These are phyloP conservation scores for Herminia tarsipennalis DNA, from an alignment of 2,888 invertebrate species.

Conservation along the genomic window DNA sequence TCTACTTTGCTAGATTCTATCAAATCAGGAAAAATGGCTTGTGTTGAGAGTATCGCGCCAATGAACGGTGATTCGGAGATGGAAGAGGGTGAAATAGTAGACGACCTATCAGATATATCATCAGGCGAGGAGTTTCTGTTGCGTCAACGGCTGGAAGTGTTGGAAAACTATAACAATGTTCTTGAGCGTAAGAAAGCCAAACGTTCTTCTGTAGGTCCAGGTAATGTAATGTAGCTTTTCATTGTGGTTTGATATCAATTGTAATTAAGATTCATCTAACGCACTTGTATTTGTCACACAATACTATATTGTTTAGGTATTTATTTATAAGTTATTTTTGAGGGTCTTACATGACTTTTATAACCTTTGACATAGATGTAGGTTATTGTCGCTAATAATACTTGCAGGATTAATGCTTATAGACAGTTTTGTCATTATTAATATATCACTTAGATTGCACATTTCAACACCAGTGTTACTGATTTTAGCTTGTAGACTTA, in stretches of 20 bases:
- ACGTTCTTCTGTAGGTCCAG: conserved; percentile 56
- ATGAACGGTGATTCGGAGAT: conserved; percentile 70
- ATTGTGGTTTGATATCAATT: background rate
- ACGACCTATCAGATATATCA: conserved; percentile 79
- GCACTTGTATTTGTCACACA: background rate
- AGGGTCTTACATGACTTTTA: conserved; percentile 12
- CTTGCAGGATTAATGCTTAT: too few species aligned
- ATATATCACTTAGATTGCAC: too few species aligned
- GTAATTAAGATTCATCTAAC: background rate
- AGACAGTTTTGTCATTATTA: too few species aligned
- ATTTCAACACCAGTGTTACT: too few species aligned
- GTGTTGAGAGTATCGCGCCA: conserved; percentile 58
- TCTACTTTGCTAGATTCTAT: conserved; percentile 25
- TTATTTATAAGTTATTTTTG: too few species aligned
- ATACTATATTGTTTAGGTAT: too few species aligned
- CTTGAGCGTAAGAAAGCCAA: conserved; percentile 80
- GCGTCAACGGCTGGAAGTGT: conserved; percentile 73
- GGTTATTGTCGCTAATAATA: background rate
- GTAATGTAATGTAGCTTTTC: conserved; percentile 44
- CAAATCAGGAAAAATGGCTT: conserved; percentile 65
- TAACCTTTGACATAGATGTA: conserved; percentile 39
- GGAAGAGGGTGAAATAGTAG: conserved; percentile 82
- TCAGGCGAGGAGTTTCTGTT: conserved; percentile 79
- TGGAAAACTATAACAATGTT: conserved; percentile 80
- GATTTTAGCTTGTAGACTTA: too few species aligned